phyloP scores from a whole-genome alignment of 2,113 vertebrate species.

The Anser brachyrhynchus region DNA sequence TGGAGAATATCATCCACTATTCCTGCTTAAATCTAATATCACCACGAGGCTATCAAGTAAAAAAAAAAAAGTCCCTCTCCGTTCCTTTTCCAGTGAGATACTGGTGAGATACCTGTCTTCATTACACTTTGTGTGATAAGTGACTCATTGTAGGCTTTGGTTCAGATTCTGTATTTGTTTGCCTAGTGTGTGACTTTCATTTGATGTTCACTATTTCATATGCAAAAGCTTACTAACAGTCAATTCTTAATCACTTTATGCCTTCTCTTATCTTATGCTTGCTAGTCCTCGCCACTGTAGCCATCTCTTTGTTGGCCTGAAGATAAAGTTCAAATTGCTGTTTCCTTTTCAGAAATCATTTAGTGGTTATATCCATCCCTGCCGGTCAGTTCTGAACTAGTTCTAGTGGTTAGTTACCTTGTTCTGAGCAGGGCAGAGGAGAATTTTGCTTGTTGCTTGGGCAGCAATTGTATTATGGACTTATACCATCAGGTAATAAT shows the following conservation, averaged over 20 bases:
- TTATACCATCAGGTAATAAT: background rate
- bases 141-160: background rate
- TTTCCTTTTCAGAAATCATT: background rate
- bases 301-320: background rate
- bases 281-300: background rate
- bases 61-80: background rate
- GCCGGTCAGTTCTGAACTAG: background rate
- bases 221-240: background rate
- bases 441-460: background rate
- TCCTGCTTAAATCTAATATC: background rate
- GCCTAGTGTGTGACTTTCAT: background rate
- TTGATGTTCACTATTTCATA: background rate
- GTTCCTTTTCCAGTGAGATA: background rate
- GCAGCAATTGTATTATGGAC: background rate
- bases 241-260: background rate
- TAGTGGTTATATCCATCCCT: background rate
- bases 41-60: background rate
- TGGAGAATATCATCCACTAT: rapidly evolving
- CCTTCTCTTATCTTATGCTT: background rate
- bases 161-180: background rate
- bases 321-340: background rate
- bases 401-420: background rate
- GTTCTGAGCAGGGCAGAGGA: background rate
- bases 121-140: background rate
- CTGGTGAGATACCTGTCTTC: background rate